Evolutionary conservation across 2,797 vertebrate species (phyloP), one percentile per base, ranked within the genome.

Genomic region (Morelia viridis): DNA sequence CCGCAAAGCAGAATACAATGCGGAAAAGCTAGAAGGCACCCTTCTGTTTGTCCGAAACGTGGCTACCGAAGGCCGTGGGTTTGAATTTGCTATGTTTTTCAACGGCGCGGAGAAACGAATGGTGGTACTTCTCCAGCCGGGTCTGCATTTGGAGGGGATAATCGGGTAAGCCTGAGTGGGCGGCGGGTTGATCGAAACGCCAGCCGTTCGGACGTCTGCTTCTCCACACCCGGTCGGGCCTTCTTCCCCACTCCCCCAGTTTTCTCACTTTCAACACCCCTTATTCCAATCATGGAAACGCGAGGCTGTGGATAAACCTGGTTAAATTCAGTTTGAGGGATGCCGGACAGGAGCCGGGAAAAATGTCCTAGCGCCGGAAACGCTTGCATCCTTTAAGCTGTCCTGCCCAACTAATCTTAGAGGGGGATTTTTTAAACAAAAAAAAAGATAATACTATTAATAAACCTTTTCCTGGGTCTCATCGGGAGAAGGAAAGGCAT

Each of bases 81-180:
- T 99, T 93, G 98, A 99, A 94, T 98, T 98, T 1, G 98, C 94
- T 17, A 80, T 97, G 65, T 99, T 99, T 94, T n/a, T 94, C 3
- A 98, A 98, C 90, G 94, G 96, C 3, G 80, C 93, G 2, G 98
- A 98, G 90, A 96, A 97, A 65, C 97, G 91, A 87, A 95, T 96
- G 7, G 96, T 98, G 56, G 98, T 98, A 92, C 91, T 98, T 56
- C 98, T 98, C 94, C 98, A 99, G 96, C 95, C 97, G 19, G 98
- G 98, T 61, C 98, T 97, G 87, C 96, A 98, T 31, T 97, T 99
- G 84, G 98, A 98, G 91, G 98, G 98, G 13, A 91, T 90, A 0
- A 97, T 97, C 1, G 98, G 98, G 98, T 99, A 94, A 97, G 85
- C 5, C 60, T 4, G 19, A 17, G 17, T 1, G 50, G 50, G 50